A percentile compares a stretch with the other conserved stretches of the same genome.
Evolutionary conservation across 2,797 vertebrate species (phyloP).

Genomic region (Eremophila alpestris): DNA sequence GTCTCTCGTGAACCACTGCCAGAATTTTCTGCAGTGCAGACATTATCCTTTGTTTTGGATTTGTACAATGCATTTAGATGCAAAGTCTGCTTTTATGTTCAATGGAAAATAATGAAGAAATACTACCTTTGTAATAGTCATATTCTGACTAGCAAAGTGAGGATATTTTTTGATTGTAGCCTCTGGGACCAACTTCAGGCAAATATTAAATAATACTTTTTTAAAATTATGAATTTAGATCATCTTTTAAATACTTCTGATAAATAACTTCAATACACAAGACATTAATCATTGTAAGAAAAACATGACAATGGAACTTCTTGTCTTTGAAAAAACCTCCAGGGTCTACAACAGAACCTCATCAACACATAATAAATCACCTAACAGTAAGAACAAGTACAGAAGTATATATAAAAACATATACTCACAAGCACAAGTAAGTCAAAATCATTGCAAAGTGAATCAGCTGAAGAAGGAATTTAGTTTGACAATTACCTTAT

Average conservation of each 20-base stretch:
- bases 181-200: not conserved
- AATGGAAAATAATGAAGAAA: not conserved
- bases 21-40: not conserved
- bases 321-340: constrained; percentile 34
- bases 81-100: not conserved
- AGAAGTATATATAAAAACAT: not conserved
- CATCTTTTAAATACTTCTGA: constrained; percentile 8
- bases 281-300: constrained; percentile 33
- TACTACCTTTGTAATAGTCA: not conserved
- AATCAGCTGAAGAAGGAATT: not conserved
- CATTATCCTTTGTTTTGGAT: not conserved
- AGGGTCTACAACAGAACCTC: constrained; percentile 9
- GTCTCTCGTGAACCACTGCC: not conserved
- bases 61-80: not conserved
- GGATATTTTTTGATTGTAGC: not conserved
- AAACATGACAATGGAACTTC: constrained; percentile 19
- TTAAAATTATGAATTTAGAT: not conserved
- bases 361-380: constrained; percentile 43
- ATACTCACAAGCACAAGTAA: not conserved
- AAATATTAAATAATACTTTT: constrained; percentile 9
- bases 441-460: constrained; percentile 3
- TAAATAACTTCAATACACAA: constrained; percentile 4
- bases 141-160: not conserved
- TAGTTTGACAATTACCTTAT: not conserved
- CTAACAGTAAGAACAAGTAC: not conserved